phyloP scores from a whole-genome alignment of 1,140 invertebrate species.

The Trichonephila clavata region DNA sequence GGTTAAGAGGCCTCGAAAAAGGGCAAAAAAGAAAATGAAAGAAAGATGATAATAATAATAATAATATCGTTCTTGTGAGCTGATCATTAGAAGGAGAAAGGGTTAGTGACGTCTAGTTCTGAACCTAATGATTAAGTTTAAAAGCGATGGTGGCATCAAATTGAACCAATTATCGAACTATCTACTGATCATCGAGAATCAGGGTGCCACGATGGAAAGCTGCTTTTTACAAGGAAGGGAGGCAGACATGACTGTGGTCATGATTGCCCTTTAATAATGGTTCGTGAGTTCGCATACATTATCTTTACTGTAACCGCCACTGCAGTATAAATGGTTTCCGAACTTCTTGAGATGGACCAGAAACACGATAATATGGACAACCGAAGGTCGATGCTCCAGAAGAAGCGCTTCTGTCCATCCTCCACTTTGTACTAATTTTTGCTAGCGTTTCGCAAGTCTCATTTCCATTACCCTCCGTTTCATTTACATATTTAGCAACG shows the following conservation, averaged over 20 bases:
- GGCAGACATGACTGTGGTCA: conserved; percentile 59
- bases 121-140: conserved; percentile 75
- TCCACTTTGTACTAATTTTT: background rate
- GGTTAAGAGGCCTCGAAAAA: conserved; percentile 24
- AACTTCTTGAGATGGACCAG: conserved; percentile 30
- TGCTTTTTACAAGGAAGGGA: conserved; percentile 38
- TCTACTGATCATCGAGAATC: conserved; percentile 71
- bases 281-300: conserved; percentile 76
- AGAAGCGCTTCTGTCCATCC: background rate
- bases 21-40: conserved; percentile 49
- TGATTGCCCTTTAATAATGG: conserved; percentile 75
- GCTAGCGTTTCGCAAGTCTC: no score
- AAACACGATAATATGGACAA: conserved; percentile 59
- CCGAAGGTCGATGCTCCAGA: conserved; percentile 27
- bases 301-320: conserved; percentile 42
- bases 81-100: conserved; percentile 74
- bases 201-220: conserved; percentile 68
- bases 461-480: no score
- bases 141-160: conserved; percentile 76
- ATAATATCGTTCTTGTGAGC: conserved; percentile 67
- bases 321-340: conserved; percentile 13
- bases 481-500: no score
- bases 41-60: conserved; percentile 59
- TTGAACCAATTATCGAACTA: conserved; percentile 77
- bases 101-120: conserved; percentile 68